Evolutionary conservation across 2,888 invertebrate species (phyloP).

Genomic region (Pherbina coryleti): DNA sequence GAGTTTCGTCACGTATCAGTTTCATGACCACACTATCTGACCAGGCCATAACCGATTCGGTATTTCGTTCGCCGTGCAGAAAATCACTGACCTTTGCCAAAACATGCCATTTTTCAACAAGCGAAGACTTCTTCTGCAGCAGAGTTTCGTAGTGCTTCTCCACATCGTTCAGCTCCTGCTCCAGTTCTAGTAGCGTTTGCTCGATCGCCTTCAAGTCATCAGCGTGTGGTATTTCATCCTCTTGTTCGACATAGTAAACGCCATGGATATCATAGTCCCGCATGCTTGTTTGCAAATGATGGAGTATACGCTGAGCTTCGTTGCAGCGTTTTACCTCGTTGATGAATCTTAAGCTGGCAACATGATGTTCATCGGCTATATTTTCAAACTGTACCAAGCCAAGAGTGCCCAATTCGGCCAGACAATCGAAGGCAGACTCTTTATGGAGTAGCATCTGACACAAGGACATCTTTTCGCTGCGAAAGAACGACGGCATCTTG

Average conservation of each 20-base stretch:
- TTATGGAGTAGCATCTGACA: constrained; percentile 59
- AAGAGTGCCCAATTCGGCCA: constrained; percentile 59
- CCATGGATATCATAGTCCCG: constrained; percentile 45
- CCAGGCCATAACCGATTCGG: constrained; percentile 51
- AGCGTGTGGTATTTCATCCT: constrained; percentile 54
- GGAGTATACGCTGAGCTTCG: constrained; percentile 55
- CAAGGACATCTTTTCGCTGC: constrained; percentile 63
- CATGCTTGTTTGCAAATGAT: constrained; percentile 51
- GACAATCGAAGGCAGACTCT: constrained; percentile 61
- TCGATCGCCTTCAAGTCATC: constrained; percentile 51
- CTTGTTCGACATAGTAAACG: constrained; percentile 53
- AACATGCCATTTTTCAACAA: constrained; percentile 55
- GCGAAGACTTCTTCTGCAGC: constrained; percentile 39
- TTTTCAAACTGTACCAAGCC: constrained; percentile 62
- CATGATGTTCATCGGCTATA: constrained; percentile 52
- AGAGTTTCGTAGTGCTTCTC: constrained; percentile 50
- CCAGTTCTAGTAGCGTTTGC: constrained; percentile 42
- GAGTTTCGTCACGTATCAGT: constrained; percentile 55
- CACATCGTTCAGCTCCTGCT: constrained; percentile 51
- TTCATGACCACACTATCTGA: constrained; percentile 53
- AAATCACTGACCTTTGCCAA: constrained; percentile 52
- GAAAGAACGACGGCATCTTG: constrained; percentile 56
- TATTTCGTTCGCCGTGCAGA: constrained; percentile 48
- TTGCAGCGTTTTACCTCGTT: constrained; percentile 53
- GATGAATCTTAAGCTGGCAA: constrained; percentile 52